Base-by-base conservation (phyloP, 2,888 invertebrate species). In the Apodemia duryi region DNA sequence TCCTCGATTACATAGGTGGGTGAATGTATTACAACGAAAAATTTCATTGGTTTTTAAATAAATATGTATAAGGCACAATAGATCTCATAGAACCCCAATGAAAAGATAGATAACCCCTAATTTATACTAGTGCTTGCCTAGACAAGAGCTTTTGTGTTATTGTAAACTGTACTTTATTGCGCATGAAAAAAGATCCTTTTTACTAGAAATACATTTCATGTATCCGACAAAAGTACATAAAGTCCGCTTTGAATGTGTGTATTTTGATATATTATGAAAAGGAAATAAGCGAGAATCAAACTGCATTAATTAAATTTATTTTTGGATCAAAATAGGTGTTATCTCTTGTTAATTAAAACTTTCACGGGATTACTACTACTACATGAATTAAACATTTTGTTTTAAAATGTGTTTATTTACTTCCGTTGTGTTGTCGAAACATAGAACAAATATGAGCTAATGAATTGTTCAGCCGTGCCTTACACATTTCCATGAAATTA, bases 51-150 rank as follows among this genome's bases (percentile, higher is more conserved):
- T 21, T 54, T 54, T 10, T 6, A 28, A 57, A 57, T 57, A 57
- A 29, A 57, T 32, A 32, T 57, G 57, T 57, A 57, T 57, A 57
- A 57, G 29, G 32, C 57, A 57, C 21, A 46, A 32, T 62, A 62
- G 46, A 43, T 21, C 49, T 63, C 71, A 70, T 66, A 70, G 64
- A 68, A 66, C 70, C 71, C 68, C 68, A 57, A 68, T 68, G 69
- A 69, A 65, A 66, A 67, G 64, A 72, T 73, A 75, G 72, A 68
- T 49, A 63, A 69, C 72, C 74, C 76, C 73, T 70, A 67, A 70
- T 69, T 65, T 72, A 32, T 65, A 57, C 77, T 81, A 81, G 76
- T 10, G 1, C 28, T 73, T 74, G 69, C 69, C 77, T 86, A 85
- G 84, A 80, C 69, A 74, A 85, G 82, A 81, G 80, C 68, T 69